Evolutionary conservation across 1,140 invertebrate species (phyloP).

Genomic region (Dreissena rostriformis): DNA sequence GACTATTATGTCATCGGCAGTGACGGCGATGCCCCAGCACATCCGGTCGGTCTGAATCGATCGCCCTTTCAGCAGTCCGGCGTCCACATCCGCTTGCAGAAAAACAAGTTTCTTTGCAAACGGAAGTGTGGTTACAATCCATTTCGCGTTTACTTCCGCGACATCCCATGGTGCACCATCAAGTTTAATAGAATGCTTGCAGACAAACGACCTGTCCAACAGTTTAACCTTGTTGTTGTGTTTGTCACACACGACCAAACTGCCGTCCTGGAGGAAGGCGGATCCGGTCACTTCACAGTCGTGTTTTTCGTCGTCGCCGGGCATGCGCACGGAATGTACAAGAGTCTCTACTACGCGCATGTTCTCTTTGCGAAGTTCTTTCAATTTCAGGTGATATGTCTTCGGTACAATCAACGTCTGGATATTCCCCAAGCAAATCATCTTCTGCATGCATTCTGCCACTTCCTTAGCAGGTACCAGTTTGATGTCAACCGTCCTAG

Average conservation of each 20-base stretch:
- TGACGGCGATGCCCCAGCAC: conserved; percentile 46
- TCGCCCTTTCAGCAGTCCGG: conserved; percentile 29
- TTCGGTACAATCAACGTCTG: conserved; percentile 32
- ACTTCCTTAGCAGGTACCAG: neutral
- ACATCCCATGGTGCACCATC: conserved; percentile 47
- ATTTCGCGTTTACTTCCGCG: conserved; percentile 38
- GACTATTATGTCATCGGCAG: conserved; percentile 26
- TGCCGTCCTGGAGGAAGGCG: conserved; percentile 33
- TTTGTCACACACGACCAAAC: conserved; percentile 45
- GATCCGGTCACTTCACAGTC: conserved; percentile 52
- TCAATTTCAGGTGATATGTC: conserved; percentile 31
- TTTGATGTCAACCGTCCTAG: conserved; percentile 30
- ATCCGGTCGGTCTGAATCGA: conserved; percentile 45
- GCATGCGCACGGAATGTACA: conserved; percentile 49
- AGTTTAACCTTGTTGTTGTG: conserved; percentile 52
- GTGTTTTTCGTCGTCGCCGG: conserved; percentile 39
- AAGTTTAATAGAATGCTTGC: conserved; percentile 27
- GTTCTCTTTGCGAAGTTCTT: conserved; percentile 27
- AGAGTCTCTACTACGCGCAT: conserved; percentile 47
- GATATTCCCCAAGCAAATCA: conserved; percentile 21
- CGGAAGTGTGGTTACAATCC: conserved; percentile 38
- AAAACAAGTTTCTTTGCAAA: conserved; percentile 47
- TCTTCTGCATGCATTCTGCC: neutral
- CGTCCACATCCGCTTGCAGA: conserved; percentile 30
- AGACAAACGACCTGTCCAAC: conserved; percentile 18